Base-by-base conservation (phyloP, 2,797 vertebrate species). In the Syndactyla subalaris region DNA sequence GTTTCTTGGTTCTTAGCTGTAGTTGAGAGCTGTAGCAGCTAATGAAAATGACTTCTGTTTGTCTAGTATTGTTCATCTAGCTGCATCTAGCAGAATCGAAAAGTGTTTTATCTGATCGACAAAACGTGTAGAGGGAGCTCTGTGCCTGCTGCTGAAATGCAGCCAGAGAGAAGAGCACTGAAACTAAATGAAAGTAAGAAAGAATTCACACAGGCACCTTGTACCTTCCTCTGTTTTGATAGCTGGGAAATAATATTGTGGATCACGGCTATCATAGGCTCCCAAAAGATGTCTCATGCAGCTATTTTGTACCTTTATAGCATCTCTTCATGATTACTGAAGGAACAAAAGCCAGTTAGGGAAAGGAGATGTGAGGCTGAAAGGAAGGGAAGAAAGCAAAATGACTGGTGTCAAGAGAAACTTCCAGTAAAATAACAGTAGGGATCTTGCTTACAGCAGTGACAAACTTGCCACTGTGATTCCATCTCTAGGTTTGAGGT, bases 21-120 rank as follows among this genome's bases (percentile, higher is more conserved):
- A 83, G 84, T 76, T 92, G 96, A 96, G 97, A 95, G 38, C 80
- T 89, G 74, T 61, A 96, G 95, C 87, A 82, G 79, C 90, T 95
- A 95, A 96, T 92, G 96, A 88, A 73, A 77, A 97, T 88, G 88
- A 96, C 95, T 97, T 90, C 82, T 85, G 76, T 74, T 96, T 97
- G 91, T 95, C 95, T 96, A 91, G 85, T 89, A 89, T 95, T 93
- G 97, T 96, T 92, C 89, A 96, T 90, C 94, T 93, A 62, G 87
- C 71, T 82, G 85, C 68, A 92, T 91, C 83, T 92, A 52, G 52
- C 70, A 81, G 41, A 49, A 90, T 93, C 94, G 65, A 61, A 43
- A 91, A 80, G 43, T 68, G 52, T 88, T 96, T 91, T 77, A 84
- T 96, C 86, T 88, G 65, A 90, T 62, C 90, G 67, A 88, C 70